phyloP scores from a whole-genome alignment of 1,140 invertebrate genomes.

The Drosophila orosa region DNA sequence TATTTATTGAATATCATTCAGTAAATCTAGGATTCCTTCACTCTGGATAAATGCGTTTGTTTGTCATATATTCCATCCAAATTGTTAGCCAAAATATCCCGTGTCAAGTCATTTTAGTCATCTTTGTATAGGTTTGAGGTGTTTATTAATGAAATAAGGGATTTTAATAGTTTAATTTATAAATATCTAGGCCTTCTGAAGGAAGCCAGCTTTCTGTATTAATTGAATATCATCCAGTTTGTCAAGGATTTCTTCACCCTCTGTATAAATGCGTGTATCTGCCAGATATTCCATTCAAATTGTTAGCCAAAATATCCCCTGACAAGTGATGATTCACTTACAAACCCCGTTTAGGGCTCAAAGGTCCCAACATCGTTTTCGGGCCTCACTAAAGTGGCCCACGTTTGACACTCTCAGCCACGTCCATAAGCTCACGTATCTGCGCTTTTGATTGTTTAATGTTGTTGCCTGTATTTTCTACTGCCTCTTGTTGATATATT shows the following conservation, averaged over 20 bases:
- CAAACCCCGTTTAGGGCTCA: conserved; percentile 23
- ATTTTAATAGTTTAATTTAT: too few relatives aligned
- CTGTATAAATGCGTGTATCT: not conserved
- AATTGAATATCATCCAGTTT: too few relatives aligned
- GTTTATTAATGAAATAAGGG: too few relatives aligned
- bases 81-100: not conserved
- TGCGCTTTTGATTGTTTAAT: conserved; percentile 48
- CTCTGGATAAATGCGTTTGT: too few relatives aligned
- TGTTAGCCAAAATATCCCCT: not conserved
- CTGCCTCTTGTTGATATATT: conserved; percentile 11
- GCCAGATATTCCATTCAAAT: rapidly evolving
- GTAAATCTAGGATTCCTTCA: too few relatives aligned
- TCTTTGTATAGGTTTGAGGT: too few relatives aligned
- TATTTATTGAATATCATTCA: not conserved
- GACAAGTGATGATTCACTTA: conserved; percentile 13
- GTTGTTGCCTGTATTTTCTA: conserved; percentile 20
- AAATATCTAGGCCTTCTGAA: too few relatives aligned
- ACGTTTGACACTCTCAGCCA: conserved; percentile 57
- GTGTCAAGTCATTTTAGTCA: too few relatives aligned
- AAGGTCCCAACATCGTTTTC: conserved; percentile 22
- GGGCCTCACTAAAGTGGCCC: conserved; percentile 31
- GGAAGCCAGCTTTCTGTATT: too few relatives aligned
- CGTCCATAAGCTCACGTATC: conserved; percentile 75
- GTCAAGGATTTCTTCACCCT: too few relatives aligned
- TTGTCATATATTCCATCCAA: rapidly evolving